These are phyloP conservation scores for Nephrotoma flavescens DNA, from an alignment of 2,888 invertebrate species.

Conservation along the genomic window DNA sequence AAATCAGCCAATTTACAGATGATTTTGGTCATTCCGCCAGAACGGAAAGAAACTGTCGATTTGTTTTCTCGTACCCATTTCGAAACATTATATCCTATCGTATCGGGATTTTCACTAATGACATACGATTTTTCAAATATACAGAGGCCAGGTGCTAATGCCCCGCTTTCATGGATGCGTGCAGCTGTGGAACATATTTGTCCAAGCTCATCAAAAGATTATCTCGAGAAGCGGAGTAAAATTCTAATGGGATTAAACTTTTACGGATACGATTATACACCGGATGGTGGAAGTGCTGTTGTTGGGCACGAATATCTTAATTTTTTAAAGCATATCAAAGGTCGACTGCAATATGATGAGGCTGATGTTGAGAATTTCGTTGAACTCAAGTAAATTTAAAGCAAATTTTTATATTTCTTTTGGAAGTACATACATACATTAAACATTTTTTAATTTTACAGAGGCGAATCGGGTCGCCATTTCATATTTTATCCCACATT, in stretches of 20 bases:
- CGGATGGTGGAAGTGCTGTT: slow-evolving; percentile 70
- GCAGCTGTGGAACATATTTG: slow-evolving; percentile 60
- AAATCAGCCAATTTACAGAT: slow-evolving; percentile 41
- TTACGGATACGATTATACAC: slow-evolving; percentile 80
- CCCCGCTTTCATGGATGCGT: slow-evolving; percentile 71
- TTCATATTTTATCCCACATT: slow-evolving; percentile 80
- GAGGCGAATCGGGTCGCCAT: slow-evolving; percentile 52
- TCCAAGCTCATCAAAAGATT: slow-evolving; percentile 36
- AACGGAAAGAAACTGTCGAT: slow-evolving; percentile 39
- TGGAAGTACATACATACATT: neutral
- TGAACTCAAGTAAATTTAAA: slow-evolving; percentile 57
- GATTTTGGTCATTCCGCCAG: slow-evolving; percentile 69
- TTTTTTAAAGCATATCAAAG: slow-evolving; percentile 55
- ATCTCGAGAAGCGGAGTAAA: slow-evolving; percentile 48
- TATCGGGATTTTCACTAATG: slow-evolving; percentile 88
- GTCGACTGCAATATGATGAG: slow-evolving; percentile 62
- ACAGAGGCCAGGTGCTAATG: slow-evolving; percentile 78
- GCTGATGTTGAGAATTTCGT: slow-evolving; percentile 71
- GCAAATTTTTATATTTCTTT: too few species aligned
- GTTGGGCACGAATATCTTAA: slow-evolving; percentile 65
- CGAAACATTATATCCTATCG: slow-evolving; percentile 55
- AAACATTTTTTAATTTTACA: slow-evolving; percentile 25
- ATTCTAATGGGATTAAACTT: slow-evolving; percentile 84
- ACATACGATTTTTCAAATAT: slow-evolving; percentile 85
- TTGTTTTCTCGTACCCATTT: slow-evolving; percentile 63